Base-by-base conservation (phyloP, 2,113 vertebrate species). In the Lagenorhynchus albirostris region DNA sequence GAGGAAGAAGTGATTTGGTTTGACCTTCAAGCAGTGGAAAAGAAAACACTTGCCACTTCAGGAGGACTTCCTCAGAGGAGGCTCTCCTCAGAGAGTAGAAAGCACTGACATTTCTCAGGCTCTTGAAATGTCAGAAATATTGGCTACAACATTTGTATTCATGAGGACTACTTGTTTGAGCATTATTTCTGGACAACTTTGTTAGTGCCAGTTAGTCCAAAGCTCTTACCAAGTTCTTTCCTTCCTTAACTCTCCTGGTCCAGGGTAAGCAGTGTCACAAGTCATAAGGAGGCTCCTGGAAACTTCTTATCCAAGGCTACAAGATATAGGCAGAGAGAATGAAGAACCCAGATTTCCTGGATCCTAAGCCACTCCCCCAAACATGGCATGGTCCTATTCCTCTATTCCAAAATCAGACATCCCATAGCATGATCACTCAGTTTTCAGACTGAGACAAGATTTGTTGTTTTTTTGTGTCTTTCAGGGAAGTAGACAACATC, bases 21-120 rank as follows among this genome's bases (percentile, higher is more conserved):
- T 97, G 95, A 85, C 92, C 65, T 31, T 38, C 93, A 98, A 31
- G 17, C 89, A 87, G 89, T 95, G 88, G 96, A 87, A 98, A 97
- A 94, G 89, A 89, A n/a, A 58, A 71, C 55, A 91, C n/a, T 94
- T 6, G 23, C 94, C 53, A 33, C 74, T 88, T 98, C 91, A 91
- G 89, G 85, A 96, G 93, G 31, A 25, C 58, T 76, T 68, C 73
- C 95, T 94, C n/a, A 80, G 81, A 97, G 77, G 84, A 97, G 95
- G 79, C 67, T 65, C 60, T 90, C n/a, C 68, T 58, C 41, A 97
- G 93, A 63, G 8, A 95, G 70, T 33, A 88, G 17, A 93, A 65
- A 73, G 33, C 14, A 77, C 15, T 47, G 25, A 86, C 80, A 90
- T 93, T 96, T 92, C 84, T 41, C 82, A 68, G 29, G 29, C 87